Base-by-base conservation (phyloP, 1,140 invertebrate species). In the Rhysida immarginata region DNA sequence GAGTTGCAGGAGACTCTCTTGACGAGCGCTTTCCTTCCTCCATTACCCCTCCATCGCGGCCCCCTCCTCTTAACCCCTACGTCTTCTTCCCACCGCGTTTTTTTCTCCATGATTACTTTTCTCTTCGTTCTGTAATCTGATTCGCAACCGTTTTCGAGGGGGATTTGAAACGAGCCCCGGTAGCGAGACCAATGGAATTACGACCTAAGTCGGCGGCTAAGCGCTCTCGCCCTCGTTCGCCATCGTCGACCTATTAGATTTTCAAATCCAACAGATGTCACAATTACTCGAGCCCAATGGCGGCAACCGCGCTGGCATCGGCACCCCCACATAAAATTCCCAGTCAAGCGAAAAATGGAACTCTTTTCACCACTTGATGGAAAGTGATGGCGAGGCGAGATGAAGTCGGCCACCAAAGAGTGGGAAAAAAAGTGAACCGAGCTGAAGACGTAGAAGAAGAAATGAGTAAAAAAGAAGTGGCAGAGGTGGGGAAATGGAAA, bases 251-350 rank as follows among this genome's bases (percentile, higher is more conserved):
- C 35, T 41, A 41, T 41, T 41, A 41, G 11, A n/a, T 41, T 41
- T 41, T 41, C 35, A 41, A 48, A 48, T 48, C 24, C 13, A 51
- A 51, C 49, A 51, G 26, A 51, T 51, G 49, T 51, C 49, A 51
- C 49, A 51, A 51, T 51, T 27, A 51, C 26, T 48, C 11, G 45
- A 23, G 21, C 14, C 11, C 45, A 11, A 48, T 11, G n/a, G n/a
- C n/a, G n/a, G n/a, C n/a, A n/a, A n/a, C 44, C n/a, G 5, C 29
- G 16, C 5, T 35, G 29, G 5, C 16, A 5, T 5, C 8, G 18
- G 21, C 44, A 46, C 5, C 8, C 5, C 5, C 44, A 46, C 44
- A 46, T 23, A 18, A 16, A 27, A 51, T 51, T 51, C 24, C 49
- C 23, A 51, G 49, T 21, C 49, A 51, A n/a, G 44, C 44, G 18